Base-by-base conservation (phyloP, 2,113 vertebrate genomes). In the Nanger granti region DNA sequence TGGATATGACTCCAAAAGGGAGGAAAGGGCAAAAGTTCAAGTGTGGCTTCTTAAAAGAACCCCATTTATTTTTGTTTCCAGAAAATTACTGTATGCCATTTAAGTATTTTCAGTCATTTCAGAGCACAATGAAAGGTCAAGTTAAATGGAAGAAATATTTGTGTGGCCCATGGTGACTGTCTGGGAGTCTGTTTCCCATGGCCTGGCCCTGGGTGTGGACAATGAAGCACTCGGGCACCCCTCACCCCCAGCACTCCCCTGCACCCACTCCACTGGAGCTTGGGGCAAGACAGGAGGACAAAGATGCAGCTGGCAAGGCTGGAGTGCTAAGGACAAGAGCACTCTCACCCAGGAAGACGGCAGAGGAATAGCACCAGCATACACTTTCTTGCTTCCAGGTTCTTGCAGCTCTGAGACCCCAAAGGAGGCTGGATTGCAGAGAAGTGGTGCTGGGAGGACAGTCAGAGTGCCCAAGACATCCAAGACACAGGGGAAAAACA, bases 1-100 rank as follows among this genome's bases (percentile, higher is more conserved):
- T 95, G 95, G 93, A 98, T 97, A 98, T 31, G n/a, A 98, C 95
- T 98, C 89, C 64, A 98, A 89, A 93, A 82, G 18, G 9, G 80
- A 95, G 55, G 97, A 88, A 5, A 97, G 97, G 97, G 89, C 7
- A 34, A 82, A 82, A 98, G 88, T 89, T 98, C 98, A 98, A 91
- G 59, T 93, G 87, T 24, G 93, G 85, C 37, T 97, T 91, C 96
- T 97, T 84, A 92, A 97, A 97, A 93, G 47, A 96, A 96, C 83
- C n/a, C 64, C 93, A 84, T 37, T 99, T 97, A 93, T 62, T 93
- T 93, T 87, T 54, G 93, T 90, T 97, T 96, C 95, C 89, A 96
- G 97, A 95, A 97, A 98, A 98, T 97, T 66, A 90, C 59, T 90
- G 11, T 22, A 91, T 62, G 0, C 0, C 49, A 83, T 96, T 85